A percentile compares a stretch with the other conserved stretches of the same genome.
Evolutionary conservation across 2,888 invertebrate species (phyloP).

Genomic region (Piscicola geometra): DNA sequence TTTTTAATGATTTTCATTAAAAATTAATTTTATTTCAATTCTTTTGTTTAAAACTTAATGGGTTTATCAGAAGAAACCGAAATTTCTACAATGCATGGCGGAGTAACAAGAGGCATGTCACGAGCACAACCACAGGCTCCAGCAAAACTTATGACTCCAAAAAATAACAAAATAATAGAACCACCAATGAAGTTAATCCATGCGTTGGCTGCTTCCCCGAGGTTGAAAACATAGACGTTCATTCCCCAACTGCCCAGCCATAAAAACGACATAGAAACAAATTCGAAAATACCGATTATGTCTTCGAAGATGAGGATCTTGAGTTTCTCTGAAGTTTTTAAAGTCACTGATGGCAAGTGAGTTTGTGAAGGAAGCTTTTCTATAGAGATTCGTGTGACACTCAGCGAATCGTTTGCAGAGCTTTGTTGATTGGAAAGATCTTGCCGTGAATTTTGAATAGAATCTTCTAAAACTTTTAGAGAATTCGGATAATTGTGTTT

Average conservation of each 20-base stretch:
- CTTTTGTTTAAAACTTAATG: constrained; percentile 30
- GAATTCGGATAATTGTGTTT: no score
- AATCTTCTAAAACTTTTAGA: no score
- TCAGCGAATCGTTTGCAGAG: neutral
- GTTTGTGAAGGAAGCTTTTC: neutral
- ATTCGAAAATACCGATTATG: constrained; percentile 30
- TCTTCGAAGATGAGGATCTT: constrained; percentile 35
- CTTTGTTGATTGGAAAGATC: neutral
- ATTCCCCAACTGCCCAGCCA: constrained; percentile 40
- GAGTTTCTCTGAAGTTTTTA: neutral
- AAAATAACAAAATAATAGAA: constrained; percentile 23
- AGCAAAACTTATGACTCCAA: constrained; percentile 38
- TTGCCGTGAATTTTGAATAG: neutral
- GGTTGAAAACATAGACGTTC: constrained; percentile 31
- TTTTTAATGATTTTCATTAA: no score
- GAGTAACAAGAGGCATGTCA: constrained; percentile 17
- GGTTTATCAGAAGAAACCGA: neutral
- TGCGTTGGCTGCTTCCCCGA: constrained; percentile 35
- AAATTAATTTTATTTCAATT: no score
- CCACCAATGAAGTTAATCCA: constrained; percentile 39
- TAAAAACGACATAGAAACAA: constrained; percentile 24
- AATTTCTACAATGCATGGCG: neutral
- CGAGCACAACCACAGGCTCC: constrained; percentile 32
- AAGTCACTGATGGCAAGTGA: neutral
- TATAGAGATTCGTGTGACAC: no score